phyloP scores from a whole-genome alignment of 2,113 vertebrate genomes.

The Natator depressus region DNA sequence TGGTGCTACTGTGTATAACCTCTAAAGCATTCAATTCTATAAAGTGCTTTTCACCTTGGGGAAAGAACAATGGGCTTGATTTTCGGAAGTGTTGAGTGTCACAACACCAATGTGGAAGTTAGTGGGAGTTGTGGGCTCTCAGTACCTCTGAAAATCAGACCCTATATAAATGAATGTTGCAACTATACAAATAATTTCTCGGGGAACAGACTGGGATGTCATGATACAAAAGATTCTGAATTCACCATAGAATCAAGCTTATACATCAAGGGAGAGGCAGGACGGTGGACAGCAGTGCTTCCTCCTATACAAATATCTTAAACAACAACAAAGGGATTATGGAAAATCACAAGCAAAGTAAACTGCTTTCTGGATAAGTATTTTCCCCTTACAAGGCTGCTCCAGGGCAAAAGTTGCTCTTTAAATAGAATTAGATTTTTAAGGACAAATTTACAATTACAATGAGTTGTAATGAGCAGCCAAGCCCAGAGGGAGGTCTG shows the following conservation, averaged over 20 bases:
- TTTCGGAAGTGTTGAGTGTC: background rate
- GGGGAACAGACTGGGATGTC: background rate
- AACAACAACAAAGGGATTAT: slow-evolving; percentile 64
- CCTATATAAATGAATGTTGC: background rate
- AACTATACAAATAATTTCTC: background rate
- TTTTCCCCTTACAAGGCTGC: slow-evolving; percentile 71
- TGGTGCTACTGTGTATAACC: background rate
- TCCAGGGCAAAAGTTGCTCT: slow-evolving; percentile 76
- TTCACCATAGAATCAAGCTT: background rate
- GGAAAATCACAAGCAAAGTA: slow-evolving; percentile 71
- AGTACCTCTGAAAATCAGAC: background rate
- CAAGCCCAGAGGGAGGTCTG: slow-evolving; percentile 64
- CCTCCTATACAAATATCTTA: slow-evolving; percentile 9
- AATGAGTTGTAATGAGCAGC: slow-evolving; percentile 70
- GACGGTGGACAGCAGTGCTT: slow-evolving; percentile 7
- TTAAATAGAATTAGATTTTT: slow-evolving; percentile 76
- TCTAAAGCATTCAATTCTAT: background rate
- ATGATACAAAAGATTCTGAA: background rate
- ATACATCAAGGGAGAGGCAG: background rate
- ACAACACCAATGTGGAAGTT: background rate
- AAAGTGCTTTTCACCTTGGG: background rate
- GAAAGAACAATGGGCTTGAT: slow-evolving; percentile 6
- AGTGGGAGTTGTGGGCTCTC: background rate
- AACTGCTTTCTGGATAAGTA: slow-evolving; percentile 72
- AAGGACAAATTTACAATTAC: slow-evolving; percentile 77